Evolutionary conservation across 2,113 vertebrate genomes (phyloP).

Genomic region (Cottus gobio): DNA sequence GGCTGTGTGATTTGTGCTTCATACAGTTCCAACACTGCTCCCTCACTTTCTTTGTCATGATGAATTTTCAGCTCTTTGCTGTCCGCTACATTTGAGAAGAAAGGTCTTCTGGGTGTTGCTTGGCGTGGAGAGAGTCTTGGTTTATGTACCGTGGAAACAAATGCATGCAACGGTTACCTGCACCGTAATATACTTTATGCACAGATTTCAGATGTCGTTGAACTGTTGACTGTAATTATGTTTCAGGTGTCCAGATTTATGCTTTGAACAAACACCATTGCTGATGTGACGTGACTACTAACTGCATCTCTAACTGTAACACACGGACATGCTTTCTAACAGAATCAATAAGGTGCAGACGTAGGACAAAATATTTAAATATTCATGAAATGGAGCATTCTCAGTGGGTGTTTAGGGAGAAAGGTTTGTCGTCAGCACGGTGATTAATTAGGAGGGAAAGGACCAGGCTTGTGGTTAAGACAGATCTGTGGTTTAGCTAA

Average conservation of each 20-base stretch:
- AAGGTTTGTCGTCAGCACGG: background rate
- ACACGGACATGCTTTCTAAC: background rate
- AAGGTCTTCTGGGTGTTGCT: background rate
- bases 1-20: conserved; percentile 5
- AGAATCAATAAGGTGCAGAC: background rate
- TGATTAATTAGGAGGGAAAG: conserved; percentile 50
- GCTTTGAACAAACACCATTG: background rate
- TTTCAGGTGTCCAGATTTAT: background rate
- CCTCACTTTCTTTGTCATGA: background rate
- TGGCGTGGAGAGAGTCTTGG: background rate
- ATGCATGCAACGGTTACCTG: conserved; percentile 19
- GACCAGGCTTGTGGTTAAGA: conserved; percentile 25
- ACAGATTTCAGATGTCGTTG: background rate
- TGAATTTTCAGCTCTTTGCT: background rate
- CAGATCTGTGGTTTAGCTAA: conserved; percentile 49
- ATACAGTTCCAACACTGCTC: background rate
- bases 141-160: background rate
- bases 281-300: background rate
- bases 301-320: background rate
- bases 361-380: conserved; percentile 1
- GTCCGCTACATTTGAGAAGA: background rate
- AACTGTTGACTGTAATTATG: conserved; percentile 1
- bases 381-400: conserved; percentile 17
- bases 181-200: background rate
- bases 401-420: background rate